These are phyloP conservation scores for Patiria miniata DNA, from an alignment of 35 echinoderm and acorn worm species.

Conservation along the genomic window DNA sequence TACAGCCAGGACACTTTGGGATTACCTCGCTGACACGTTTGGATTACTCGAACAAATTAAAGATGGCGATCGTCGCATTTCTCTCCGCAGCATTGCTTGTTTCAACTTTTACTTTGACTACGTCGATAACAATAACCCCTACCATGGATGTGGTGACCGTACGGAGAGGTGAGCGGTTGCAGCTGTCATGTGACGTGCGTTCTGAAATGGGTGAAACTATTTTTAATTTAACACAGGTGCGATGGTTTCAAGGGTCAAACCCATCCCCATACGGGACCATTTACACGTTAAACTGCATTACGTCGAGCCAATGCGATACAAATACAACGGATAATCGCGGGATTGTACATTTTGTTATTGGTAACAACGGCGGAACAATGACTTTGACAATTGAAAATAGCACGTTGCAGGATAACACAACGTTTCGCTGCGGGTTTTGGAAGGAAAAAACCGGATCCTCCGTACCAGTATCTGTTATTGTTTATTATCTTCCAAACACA, in stretches of 20 bases:
- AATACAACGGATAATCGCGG: background rate
- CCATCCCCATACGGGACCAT: background rate
- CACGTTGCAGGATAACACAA: background rate
- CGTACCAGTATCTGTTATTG: background rate
- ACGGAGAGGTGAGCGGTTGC: background rate
- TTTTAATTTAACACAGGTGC: background rate
- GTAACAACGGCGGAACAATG: background rate
- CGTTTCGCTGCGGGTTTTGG: background rate
- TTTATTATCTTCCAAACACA: no score
- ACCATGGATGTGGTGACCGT: background rate
- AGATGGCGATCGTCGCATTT: no score
- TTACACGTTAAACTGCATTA: background rate
- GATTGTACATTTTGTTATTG: background rate
- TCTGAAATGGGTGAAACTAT: background rate
- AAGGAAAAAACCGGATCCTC: background rate
- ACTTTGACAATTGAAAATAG: background rate
- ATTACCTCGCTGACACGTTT: no score
- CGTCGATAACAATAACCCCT: background rate
- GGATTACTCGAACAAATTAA: no score
- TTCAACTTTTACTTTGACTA: background rate
- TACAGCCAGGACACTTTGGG: no score
- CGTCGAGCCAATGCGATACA: background rate
- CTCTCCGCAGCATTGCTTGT: background rate
- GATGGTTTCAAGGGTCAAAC: background rate
- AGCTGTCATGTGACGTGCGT: background rate